Evolutionary conservation across 2,113 vertebrate species (phyloP).

Genomic region (Phylloscopus trochilus): DNA sequence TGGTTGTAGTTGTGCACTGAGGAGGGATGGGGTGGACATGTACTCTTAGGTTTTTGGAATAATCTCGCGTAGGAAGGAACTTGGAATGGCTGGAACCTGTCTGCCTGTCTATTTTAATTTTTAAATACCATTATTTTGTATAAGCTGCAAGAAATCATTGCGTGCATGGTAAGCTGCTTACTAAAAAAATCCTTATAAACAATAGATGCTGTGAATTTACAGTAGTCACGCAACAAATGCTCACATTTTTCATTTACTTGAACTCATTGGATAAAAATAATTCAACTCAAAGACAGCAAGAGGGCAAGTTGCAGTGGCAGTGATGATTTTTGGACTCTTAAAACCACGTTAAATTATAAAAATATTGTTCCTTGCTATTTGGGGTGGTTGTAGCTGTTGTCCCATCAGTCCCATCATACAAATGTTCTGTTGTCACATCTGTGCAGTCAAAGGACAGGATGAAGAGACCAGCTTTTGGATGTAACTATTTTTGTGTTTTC

Average conservation of each 20-base stretch:
- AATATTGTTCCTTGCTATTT: not conserved
- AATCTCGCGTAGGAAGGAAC: not conserved
- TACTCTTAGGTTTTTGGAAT: not conserved
- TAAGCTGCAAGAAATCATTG: constrained; percentile 9
- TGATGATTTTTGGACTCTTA: not conserved
- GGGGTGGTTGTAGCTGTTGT: not conserved
- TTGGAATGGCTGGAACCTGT: constrained; percentile 14
- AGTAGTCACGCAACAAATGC: not conserved
- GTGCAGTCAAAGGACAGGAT: not conserved
- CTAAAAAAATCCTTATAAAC: not conserved
- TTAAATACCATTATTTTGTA: constrained; percentile 4
- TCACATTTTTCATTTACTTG: not conserved
- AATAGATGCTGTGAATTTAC: not conserved
- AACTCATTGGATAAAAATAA: not conserved
- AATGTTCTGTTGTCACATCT: not conserved
- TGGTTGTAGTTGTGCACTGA: not conserved
- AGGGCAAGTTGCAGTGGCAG: not conserved
- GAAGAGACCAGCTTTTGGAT: not conserved
- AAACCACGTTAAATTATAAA: not conserved
- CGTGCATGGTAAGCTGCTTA: constrained; percentile 8
- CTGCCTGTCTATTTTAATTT: constrained; percentile 19
- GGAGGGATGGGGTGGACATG: fast-evolving
- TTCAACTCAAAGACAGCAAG: not conserved
- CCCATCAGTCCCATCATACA: no score
- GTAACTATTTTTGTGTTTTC: not conserved